A percentile compares a stretch with the other conserved stretches of the same genome.
phyloP scores from a whole-genome alignment of 2,797 vertebrate species.

The Cirrhinus molitorella region DNA sequence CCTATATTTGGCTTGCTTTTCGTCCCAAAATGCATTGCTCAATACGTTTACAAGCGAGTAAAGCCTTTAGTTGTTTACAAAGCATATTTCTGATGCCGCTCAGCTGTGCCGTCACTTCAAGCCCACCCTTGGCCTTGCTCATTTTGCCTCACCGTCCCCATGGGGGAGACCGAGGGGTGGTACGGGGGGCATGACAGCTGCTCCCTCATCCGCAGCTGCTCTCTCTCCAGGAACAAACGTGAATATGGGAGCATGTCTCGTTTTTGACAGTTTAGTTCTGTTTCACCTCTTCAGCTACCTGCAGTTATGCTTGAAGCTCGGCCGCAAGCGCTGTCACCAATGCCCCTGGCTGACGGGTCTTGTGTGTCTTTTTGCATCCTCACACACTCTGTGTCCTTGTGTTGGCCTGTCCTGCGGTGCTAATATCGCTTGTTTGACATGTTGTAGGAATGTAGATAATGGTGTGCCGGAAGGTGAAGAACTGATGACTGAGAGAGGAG shows the following conservation, averaged over 20 bases:
- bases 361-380: conserved; percentile 5
- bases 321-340: neutral
- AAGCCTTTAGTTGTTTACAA: conserved; percentile 10
- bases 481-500: conserved; percentile 34
- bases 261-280: conserved; percentile 35
- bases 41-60: neutral
- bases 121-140: conserved; percentile 34
- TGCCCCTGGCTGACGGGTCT: neutral
- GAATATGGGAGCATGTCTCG: conserved; percentile 10
- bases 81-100: conserved; percentile 8
- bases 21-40: neutral
- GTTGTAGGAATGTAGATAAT: conserved; percentile 57
- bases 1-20: neutral
- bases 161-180: conserved; percentile 56
- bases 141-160: conserved; percentile 52
- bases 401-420: conserved; percentile 18
- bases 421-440: conserved; percentile 38
- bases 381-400: neutral
- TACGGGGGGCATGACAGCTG: conserved; percentile 68
- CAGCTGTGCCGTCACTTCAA: conserved; percentile 37
- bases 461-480: conserved; percentile 28
- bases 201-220: conserved; percentile 70
- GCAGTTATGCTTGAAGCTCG: conserved; percentile 24
- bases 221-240: conserved; percentile 55
- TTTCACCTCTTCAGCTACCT: conserved; percentile 39